A percentile compares a stretch with the other conserved stretches of the same genome.
phyloP scores from a whole-genome alignment of 1,140 invertebrate species.

The Phymastichus coffea region DNA sequence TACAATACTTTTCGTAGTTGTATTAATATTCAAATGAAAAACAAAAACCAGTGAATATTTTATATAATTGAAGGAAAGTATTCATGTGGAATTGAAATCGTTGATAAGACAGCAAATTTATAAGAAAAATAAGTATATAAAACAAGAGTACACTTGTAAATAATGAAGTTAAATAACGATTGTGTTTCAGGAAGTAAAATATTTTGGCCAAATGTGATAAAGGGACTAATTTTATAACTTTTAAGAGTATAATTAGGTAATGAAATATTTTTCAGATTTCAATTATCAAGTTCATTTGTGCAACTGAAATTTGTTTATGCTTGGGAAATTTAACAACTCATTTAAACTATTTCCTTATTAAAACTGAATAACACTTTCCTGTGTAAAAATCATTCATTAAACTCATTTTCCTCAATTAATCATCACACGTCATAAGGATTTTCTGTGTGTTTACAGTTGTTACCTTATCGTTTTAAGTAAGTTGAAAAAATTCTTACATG shows the following conservation, averaged over 20 bases:
- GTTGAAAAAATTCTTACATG: too few relatives aligned
- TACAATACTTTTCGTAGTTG: too few relatives aligned
- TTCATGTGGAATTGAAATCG: constrained; percentile 35
- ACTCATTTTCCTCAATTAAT: constrained; percentile 7
- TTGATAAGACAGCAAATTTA: constrained; percentile 10
- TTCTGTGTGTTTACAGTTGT: constrained; percentile 24
- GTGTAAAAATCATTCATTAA: constrained; percentile 8
- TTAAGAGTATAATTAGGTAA: constrained; percentile 50
- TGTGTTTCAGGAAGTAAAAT: constrained; percentile 55
- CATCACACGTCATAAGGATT: constrained; percentile 23
- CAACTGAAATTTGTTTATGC: constrained; percentile 37
- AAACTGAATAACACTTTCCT: constrained; percentile 29
- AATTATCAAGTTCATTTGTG: constrained; percentile 35
- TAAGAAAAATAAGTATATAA: too few relatives aligned
- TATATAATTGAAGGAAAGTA: constrained; percentile 10
- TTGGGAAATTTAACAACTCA: constrained; percentile 34
- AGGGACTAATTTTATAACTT: constrained; percentile 49
- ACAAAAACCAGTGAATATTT: too few relatives aligned
- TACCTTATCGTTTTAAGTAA: too few relatives aligned
- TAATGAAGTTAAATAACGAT: constrained; percentile 33
- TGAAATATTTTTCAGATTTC: constrained; percentile 39
- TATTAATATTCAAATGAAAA: too few relatives aligned
- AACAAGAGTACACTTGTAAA: too few relatives aligned
- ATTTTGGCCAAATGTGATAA: constrained; percentile 49
- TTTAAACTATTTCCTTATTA: constrained; percentile 33